Base-by-base conservation (phyloP, 2,888 invertebrate species). In the Sesamia inferens region DNA sequence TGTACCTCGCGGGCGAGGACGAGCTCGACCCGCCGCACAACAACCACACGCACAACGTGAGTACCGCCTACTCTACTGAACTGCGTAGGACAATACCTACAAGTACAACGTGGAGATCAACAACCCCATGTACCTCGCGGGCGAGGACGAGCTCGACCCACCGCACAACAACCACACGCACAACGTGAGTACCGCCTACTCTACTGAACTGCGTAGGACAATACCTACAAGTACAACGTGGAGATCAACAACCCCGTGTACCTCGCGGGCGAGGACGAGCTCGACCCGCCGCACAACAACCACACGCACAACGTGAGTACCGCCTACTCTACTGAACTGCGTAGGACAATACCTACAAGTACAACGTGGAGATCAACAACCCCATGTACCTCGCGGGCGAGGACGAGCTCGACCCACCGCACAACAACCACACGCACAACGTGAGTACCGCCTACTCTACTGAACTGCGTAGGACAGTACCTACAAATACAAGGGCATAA, bases 191-290 rank as follows among this genome's bases (percentile, higher is more conserved):
- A 68, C 61, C 19, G 5, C 31, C 24, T 16, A 19, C 42, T 14
- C 39, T 14, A 57, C 86, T n/a, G n/a, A n/a, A n/a, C n/a, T n/a
- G n/a, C n/a, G n/a, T n/a, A n/a, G n/a, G n/a, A n/a, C n/a, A n/a
- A n/a, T n/a, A n/a, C n/a, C n/a, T n/a, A n/a, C n/a, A n/a, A n/a
- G n/a, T n/a, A n/a, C 94, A 98, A 98, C 93, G 98, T 98, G 90
- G 98, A 98, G 96, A 98, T 98, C 89, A 97, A 96, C 90, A 98
- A 98, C 96, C 98, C 98, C 47, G 98, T 98, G 97, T 98, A 98
- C 94, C 97, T 98, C 88, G 97, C 97, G 72, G 98, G 97, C 76
- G 97, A 97, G 88, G 96, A 97, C 79, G 98, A 98, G 85, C 97
- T 88, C 84, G 95, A 96, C 67, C 85, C 85, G 67, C 76, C 86